Evolutionary conservation across 2,888 invertebrate species (phyloP).

Genomic region (Philopedon plagiatum): DNA sequence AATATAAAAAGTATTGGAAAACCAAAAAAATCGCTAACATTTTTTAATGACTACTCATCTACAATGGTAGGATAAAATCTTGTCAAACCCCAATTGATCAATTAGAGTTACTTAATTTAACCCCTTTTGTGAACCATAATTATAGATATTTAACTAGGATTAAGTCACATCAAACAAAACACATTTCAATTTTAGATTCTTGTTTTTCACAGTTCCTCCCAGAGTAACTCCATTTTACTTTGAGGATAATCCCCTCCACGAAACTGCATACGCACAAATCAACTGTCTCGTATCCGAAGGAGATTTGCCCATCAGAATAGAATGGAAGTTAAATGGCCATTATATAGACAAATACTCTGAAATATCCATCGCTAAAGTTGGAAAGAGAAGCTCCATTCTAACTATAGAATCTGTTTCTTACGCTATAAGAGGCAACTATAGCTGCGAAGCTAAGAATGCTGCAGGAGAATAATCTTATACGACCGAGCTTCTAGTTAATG

Average conservation of each 20-base stretch:
- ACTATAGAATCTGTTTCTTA: conserved; percentile 66
- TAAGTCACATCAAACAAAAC: no score
- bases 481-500: conserved; percentile 66
- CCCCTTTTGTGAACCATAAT: no score
- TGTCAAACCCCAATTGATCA: neutral
- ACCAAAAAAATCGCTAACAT: no score
- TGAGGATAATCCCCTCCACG: conserved; percentile 75
- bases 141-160: no score
- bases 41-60: no score
- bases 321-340: conserved; percentile 82
- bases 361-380: conserved; percentile 68
- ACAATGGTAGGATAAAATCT: no score
- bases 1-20: no score
- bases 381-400: conserved; percentile 68
- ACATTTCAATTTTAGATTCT: conserved; percentile 26
- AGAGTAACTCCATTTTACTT: conserved; percentile 77
- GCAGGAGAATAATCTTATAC: conserved; percentile 66
- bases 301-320: conserved; percentile 81
- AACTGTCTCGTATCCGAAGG: conserved; percentile 81
- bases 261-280: conserved; percentile 70
- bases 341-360: conserved; percentile 72
- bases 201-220: conserved; percentile 73
- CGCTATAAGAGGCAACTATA: conserved; percentile 66
- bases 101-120: no score
- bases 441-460: conserved; percentile 66